Base-by-base conservation (phyloP, 2,888 invertebrate species). In the Netelia melanura region DNA sequence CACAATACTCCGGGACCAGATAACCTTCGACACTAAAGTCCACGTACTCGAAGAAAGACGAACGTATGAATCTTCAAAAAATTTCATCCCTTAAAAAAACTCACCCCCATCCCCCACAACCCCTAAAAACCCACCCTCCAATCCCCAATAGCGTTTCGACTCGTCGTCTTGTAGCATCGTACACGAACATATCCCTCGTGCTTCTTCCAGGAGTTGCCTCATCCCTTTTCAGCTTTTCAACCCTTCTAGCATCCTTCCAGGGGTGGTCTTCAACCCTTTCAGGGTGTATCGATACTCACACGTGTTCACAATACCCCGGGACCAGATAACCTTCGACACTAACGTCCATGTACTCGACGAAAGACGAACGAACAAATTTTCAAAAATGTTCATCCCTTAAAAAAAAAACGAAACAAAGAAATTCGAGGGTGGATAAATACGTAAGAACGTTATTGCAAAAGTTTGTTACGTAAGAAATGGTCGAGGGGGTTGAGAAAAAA, bases 191-290 rank as follows among this genome's bases (percentile, higher is more conserved):
- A 56, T 54, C 61, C 48, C 65, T 78, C 21, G 14, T 62, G 78
- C 61, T 52, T 80, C 78, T 72, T 76, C 75, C 62, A 85, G 62
- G 67, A 83, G 38, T 71, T 70, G 76, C 25, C 65, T 38, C 11
- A 75, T 62, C 75, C 83, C 71, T 77, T 81, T 58, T 64, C 81
- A 43, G 23, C 17, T 56, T 75, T 83, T 71, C 76, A 25, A 71
- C 52, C 76, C 68, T 75, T 70, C 52, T 14, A 10, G 38, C 23
- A 70, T 58, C n/a, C 17, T 1, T 71, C 0, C 23, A 56, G 52
- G 38, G 38, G 38, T 38, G 38, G 38, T 38, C 0, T 38, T 38
- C 38, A 6, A 38, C 38, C 48, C 48, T 14, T 48, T 3, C 14
- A 10, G 14, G 14, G 11, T 48, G 48, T 48, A 48, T 48, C 17